Percentiles rank a stretch among this genome's conserved stretches.
These are phyloP conservation scores for Atethmia centrago DNA, from an alignment of 2,888 invertebrate genomes.

Conservation along the genomic window DNA sequence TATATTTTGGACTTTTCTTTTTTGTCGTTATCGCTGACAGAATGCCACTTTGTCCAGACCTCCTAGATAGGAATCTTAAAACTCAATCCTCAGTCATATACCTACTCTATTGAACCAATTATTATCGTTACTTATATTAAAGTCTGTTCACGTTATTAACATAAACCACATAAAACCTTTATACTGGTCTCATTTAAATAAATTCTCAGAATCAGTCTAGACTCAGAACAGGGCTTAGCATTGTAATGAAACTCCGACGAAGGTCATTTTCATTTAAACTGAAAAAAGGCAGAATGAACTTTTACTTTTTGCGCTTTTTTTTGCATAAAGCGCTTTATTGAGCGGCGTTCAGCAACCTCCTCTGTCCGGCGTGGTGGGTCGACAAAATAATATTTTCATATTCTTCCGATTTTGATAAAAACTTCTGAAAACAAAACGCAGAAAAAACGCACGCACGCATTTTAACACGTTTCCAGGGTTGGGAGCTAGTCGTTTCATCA, in stretches of 20 bases:
- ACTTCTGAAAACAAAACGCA: too few relatives aligned
- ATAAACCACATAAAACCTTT: constrained; percentile 29
- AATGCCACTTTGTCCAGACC: background rate
- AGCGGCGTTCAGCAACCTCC: constrained; percentile 21
- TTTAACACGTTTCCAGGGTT: background rate
- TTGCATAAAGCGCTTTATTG: constrained; percentile 28
- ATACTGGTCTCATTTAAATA: constrained; percentile 39
- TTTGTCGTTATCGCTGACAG: background rate
- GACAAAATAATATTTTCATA: constrained; percentile 5
- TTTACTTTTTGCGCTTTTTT: constrained; percentile 30
- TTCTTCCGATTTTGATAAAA: constrained; percentile 1
- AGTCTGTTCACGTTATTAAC: constrained; percentile 19
- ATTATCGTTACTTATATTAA: background rate
- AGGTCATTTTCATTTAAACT: constrained; percentile 50
- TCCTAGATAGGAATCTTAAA: background rate
- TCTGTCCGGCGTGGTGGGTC: background rate
- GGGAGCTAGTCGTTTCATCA: background rate
- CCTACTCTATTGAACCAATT: too few relatives aligned
- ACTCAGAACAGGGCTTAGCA: constrained; percentile 35
- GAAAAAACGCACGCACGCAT: background rate
- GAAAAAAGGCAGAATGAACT: constrained; percentile 27
- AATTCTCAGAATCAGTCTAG: constrained; percentile 40
- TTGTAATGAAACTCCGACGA: constrained; percentile 51
- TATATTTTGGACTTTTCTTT: too few relatives aligned
- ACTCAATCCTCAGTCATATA: background rate